phyloP scores from a whole-genome alignment of 2,113 vertebrate genomes.

The Leuciscus idus region DNA sequence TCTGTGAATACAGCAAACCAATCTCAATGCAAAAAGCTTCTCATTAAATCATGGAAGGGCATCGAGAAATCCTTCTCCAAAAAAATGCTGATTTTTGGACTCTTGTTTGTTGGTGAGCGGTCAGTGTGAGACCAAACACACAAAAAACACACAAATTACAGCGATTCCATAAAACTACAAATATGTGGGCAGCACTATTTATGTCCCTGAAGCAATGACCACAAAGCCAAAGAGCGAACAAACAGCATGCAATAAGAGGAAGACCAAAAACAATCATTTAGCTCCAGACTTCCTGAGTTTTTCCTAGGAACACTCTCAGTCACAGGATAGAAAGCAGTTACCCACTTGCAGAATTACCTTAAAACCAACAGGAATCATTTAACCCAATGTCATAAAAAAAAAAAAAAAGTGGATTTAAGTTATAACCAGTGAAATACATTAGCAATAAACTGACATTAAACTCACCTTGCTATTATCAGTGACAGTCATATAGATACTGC shows the following conservation, averaged over 20 bases:
- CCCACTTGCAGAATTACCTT: background rate
- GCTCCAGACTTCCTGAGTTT: conserved; percentile 55
- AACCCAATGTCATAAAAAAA: too few relatives aligned
- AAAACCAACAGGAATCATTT: background rate
- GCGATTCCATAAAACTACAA: conserved; percentile 33
- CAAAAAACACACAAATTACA: conserved; percentile 26
- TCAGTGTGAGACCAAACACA: conserved; percentile 51
- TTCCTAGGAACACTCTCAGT: conserved; percentile 30
- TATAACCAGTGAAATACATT: background rate
- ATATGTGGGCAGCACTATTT: conserved; percentile 45
- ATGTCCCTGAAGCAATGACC: conserved; percentile 35
- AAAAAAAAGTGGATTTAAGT: too few relatives aligned
- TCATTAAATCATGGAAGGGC: too few relatives aligned
- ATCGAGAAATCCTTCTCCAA: background rate
- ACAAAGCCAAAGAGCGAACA: conserved; percentile 37
- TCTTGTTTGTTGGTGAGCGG: conserved; percentile 25
- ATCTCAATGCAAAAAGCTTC: background rate
- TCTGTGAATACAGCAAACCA: background rate
- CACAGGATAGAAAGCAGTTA: conserved; percentile 7
- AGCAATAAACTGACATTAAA: background rate
- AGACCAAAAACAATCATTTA: conserved; percentile 55
- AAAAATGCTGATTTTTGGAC: background rate
- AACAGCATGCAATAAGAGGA: conserved; percentile 47
- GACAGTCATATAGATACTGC: background rate
- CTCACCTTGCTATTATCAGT: background rate